Evolutionary conservation across 2,797 vertebrate genomes (phyloP), one percentile per base, ranked within the genome.

Genomic region (Poecilia velifera): DNA sequence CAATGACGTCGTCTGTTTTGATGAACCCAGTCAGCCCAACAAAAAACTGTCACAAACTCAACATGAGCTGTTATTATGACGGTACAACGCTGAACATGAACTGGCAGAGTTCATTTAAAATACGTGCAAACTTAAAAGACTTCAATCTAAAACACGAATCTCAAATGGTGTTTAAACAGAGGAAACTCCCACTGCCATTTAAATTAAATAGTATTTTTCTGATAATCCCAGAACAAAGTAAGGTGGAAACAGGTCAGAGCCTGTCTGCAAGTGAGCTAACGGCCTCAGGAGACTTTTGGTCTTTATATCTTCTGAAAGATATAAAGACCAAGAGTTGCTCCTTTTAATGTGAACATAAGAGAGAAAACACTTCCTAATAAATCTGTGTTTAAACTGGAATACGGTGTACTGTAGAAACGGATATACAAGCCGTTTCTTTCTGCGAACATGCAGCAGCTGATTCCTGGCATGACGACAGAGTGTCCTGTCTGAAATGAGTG

Each of bases 1-100:
- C 78, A 77, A 8, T 82, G 83, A 87, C 45, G 66, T 87, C 75
- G 72, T 77, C 80, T 43, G 64, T 55, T 64, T 71, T 49, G 59
- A 20, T 31, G 49, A 79, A 79, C 66, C 10, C 3, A 16, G 41
- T 62, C 10, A 74, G 31, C 72, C 74, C 57, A 45, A 77, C 76
- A 70, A 14, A 34, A 36, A 68, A 51, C 59, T 36, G 43, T 34
- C 57, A 76, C 55, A 76, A 68, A 22, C 39, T 43, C 64, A 68
- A 68, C 20, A 3, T 13, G 5, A 68, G 39, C 64, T 43, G 64
- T 68, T 41, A 43, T 68, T 68, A 68, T 68, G 10, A 68, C 4
- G 22, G 39, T 41, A 43, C 20, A 41, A 43, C 22, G 3, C 36
- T 66, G 62, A 68, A 43, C 64, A 41, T 68, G 20, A 68, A 43